Base-by-base conservation (phyloP, 1,140 invertebrate species). In the Nymphalis io region DNA sequence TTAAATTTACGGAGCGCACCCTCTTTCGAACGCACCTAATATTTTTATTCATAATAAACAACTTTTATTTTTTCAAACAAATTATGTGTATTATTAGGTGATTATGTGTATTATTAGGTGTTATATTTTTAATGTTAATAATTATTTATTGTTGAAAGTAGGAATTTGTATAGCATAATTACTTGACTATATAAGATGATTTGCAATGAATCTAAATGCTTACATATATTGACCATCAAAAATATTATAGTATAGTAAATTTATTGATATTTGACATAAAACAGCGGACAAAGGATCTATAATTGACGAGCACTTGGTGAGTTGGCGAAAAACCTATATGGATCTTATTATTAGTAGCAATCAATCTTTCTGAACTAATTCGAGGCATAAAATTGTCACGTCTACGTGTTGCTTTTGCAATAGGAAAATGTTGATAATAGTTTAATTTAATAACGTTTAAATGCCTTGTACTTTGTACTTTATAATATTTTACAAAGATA, bases 1-100 rank as follows among this genome's bases (percentile, higher is more conserved):
- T 74, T 40, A 63, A 74, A 70, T 70, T 68, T 70, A 74, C 60
- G 68, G 63, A 70, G 53, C 38, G 70, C 63, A 55, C 2, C 51
- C 23, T 27, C 13, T 27, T 27, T 33, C 4, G 23, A 15, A 55
- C 16, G 16, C 10, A 51, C n/a, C 46, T 51, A 21, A 51, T 20
- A 51, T 51, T 51, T 3, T 51, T 20, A 51, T 12, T 51, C 6
- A 8, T 8, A 20, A 20, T 21, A 51, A n/a, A 48, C 44, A 48
- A 16, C 8, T 48, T n/a, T 11, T 11, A 6, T 15, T 44, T 44
- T 44, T n/a, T 33, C 27, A 33, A 33, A 33, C 4, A 33, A n/a
- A n/a, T n/a, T n/a, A n/a, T n/a, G 6, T 33, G 27, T 33, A 8
- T 8, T 8, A n/a, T n/a, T n/a, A 33, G 5, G 27, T 33, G 27